phyloP scores from a whole-genome alignment of 2,113 vertebrate genomes.

The Rallus limicola region DNA sequence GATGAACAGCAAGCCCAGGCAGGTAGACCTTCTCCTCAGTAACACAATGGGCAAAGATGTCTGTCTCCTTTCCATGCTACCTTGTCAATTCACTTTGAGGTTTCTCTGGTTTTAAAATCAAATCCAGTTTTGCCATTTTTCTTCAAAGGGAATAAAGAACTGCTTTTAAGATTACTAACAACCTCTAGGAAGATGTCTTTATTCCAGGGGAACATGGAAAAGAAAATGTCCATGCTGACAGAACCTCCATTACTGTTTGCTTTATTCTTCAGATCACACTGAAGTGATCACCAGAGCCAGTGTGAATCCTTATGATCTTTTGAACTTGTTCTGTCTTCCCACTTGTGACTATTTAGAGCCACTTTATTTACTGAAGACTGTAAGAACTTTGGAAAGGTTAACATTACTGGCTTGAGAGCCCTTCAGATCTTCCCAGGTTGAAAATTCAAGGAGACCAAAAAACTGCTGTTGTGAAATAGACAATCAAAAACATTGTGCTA shows the following conservation, averaged over 20 bases:
- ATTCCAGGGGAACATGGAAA: neutral
- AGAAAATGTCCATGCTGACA: neutral
- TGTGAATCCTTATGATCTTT: neutral
- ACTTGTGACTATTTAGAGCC: neutral
- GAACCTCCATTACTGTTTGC: neutral
- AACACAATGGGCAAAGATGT: accelerated
- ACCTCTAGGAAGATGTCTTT: neutral
- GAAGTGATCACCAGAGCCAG: neutral
- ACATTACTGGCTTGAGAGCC: neutral
- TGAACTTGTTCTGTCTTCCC: neutral
- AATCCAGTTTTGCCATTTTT: neutral
- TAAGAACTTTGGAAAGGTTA: neutral
- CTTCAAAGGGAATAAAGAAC: neutral
- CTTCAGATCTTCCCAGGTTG: neutral
- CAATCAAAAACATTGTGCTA: neutral
- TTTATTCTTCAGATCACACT: neutral
- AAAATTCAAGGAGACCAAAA: neutral
- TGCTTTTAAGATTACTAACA: neutral
- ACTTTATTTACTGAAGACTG: neutral
- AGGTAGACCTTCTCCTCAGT: accelerated
- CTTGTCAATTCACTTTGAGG: neutral
- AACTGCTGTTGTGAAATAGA: neutral
- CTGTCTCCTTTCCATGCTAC: neutral
- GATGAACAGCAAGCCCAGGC: neutral
- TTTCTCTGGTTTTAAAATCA: neutral